phyloP scores from a whole-genome alignment of 1,140 invertebrate genomes.

The Tetranychus urticae region DNA sequence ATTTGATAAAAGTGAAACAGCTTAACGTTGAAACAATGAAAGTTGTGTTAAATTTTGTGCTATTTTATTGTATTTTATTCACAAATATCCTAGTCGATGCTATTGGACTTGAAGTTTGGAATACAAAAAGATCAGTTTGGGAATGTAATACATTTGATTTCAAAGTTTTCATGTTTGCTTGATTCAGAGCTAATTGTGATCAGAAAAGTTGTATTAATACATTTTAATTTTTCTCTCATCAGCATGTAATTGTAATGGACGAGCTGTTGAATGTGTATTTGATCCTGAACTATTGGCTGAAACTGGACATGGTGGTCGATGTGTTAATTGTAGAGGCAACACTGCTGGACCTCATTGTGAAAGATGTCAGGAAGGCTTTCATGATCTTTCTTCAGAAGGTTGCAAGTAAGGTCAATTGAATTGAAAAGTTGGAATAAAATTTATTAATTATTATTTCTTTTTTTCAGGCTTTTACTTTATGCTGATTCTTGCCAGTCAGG shows the following conservation, averaged over 20 bases:
- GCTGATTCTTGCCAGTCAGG: conserved; percentile 83
- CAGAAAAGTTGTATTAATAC: no score
- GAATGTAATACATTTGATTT: no score
- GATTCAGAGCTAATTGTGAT: neutral
- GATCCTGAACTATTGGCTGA: conserved; percentile 64
- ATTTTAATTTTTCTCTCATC: conserved; percentile 13
- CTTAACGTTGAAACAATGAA: no score
- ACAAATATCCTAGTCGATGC: no score
- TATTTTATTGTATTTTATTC: no score
- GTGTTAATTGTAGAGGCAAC: conserved; percentile 75
- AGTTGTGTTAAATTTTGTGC: no score
- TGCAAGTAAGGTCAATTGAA: conserved; percentile 20
- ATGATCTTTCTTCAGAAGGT: conserved; percentile 48
- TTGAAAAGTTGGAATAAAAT: neutral
- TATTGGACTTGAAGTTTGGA: no score
- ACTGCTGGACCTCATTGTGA: conserved; percentile 81
- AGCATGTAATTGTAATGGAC: conserved; percentile 95
- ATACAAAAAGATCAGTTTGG: no score
- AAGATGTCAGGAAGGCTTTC: conserved; percentile 69
- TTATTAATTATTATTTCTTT: neutral
- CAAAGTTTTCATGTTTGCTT: no score
- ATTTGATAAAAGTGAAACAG: no score
- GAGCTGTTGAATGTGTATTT: conserved; percentile 81
- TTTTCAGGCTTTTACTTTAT: conserved; percentile 36
- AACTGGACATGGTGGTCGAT: conserved; percentile 90